These are phyloP conservation scores for Schizothorax lantsangensis DNA, from an alignment of 2,797 vertebrate genomes.

Conservation along the genomic window DNA sequence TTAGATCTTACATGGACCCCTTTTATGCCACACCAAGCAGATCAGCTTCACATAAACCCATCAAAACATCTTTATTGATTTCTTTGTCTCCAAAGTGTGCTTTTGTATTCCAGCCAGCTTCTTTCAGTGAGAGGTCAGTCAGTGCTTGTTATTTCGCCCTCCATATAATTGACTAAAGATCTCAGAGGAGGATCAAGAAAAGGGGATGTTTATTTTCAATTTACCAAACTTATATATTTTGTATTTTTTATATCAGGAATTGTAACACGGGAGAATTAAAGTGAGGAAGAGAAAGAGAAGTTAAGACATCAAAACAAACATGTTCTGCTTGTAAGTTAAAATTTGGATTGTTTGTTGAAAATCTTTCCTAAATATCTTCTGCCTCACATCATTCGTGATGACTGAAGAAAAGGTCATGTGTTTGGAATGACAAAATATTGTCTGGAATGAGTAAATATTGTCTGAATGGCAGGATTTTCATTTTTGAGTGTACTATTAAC, in stretches of 20 bases:
- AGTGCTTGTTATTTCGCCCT: background rate
- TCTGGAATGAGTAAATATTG: background rate
- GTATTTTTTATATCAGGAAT: background rate
- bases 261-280: background rate
- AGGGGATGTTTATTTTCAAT: background rate
- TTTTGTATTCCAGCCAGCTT: background rate
- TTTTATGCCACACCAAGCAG: background rate
- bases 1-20: background rate
- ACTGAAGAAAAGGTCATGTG: background rate
- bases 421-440: background rate
- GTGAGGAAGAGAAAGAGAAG: background rate
- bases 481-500: background rate
- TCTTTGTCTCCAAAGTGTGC: background rate
- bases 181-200: background rate
- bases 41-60: background rate
- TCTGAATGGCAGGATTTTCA: background rate
- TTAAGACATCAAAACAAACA: background rate
- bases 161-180: background rate
- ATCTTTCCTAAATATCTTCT: background rate
- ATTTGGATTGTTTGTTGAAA: background rate
- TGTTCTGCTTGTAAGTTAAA: background rate
- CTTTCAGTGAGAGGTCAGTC: background rate
- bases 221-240: background rate
- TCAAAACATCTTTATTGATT: background rate
- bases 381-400: background rate